Conservation (phyloP, 30 jellyfish, hydroid and myxozoan species). For the Rhopilema esculentum region DNA sequence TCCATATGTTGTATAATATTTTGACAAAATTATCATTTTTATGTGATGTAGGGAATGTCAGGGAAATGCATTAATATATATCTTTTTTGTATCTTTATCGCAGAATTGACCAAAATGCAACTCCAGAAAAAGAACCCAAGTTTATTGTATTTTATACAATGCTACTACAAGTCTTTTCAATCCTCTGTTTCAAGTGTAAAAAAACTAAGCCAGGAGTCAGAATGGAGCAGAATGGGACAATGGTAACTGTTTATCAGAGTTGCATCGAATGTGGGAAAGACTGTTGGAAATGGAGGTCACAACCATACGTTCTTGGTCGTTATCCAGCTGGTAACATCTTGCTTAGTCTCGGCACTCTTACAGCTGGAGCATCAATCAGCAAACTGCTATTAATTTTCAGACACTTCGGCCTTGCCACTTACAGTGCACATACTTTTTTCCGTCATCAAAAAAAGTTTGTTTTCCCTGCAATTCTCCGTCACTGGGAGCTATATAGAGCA, state of each 20-base stretch:
- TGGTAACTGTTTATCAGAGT: conserved; percentile 41
- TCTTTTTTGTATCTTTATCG: neutral
- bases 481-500: conserved; percentile 13
- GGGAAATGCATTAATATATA: neutral
- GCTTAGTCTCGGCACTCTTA: conserved; percentile 1
- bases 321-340: conserved; percentile 26
- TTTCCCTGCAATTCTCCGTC: conserved; percentile 36
- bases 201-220: conserved; percentile 12
- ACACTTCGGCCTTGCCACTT: conserved; percentile 15
- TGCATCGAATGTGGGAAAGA: conserved; percentile 1
- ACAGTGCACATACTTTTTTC: conserved; percentile 15
- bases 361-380: conserved; percentile 37
- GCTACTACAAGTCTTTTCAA: conserved; percentile 5
- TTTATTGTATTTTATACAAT: conserved; percentile 10
- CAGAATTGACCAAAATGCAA: neutral
- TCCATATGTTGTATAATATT: neutral
- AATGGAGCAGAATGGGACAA: conserved; percentile 13
- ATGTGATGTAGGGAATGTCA: neutral
- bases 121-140: conserved; percentile 23
- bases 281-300: conserved; percentile 33
- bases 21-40: neutral
- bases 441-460: conserved; percentile 6
- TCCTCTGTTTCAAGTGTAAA: conserved; percentile 20
- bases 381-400: conserved; percentile 11
- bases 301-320: conserved; percentile 12